phyloP scores from a whole-genome alignment of 2,888 invertebrate genomes.

The Ochlodes sylvanus region DNA sequence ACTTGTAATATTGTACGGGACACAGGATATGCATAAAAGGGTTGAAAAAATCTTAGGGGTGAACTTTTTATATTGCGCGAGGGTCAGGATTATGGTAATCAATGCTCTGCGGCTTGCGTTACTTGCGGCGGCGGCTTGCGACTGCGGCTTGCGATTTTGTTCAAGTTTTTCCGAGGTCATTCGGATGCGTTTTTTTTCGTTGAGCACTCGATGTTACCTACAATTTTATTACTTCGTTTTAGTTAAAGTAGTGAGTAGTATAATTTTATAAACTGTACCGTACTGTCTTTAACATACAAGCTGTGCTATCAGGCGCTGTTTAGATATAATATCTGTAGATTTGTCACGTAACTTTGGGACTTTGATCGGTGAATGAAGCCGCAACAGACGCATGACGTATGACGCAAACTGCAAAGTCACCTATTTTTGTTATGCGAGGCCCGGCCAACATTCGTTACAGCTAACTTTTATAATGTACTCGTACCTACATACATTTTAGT shows the following conservation, averaged over 20 bases:
- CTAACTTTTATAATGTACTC: conserved; percentile 62
- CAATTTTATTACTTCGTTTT: too few relatives aligned
- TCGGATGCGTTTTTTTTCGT: too few relatives aligned
- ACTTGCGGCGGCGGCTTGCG: conserved; percentile 24
- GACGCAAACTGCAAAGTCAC: background rate
- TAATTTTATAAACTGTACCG: too few relatives aligned
- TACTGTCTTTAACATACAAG: too few relatives aligned
- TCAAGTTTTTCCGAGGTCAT: too few relatives aligned
- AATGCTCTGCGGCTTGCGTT: conserved; percentile 16
- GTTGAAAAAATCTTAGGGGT: conserved; percentile 77
- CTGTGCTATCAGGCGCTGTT: too few relatives aligned
- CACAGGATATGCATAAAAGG: conserved; percentile 83
- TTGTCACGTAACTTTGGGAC: too few relatives aligned
- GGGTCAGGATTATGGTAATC: conserved; percentile 61
- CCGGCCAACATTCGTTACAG: conserved; percentile 64
- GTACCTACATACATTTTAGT: conserved; percentile 61
- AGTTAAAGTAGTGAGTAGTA: too few relatives aligned
- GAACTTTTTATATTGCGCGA: conserved; percentile 67
- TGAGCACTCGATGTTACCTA: too few relatives aligned
- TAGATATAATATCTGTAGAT: too few relatives aligned
- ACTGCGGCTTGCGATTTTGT: conserved; percentile 17
- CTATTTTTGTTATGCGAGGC: conserved; percentile 34
- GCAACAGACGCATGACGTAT: conserved; percentile 1
- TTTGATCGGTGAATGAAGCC: background rate
- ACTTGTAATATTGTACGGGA: conserved; percentile 80